Evolutionary conservation across 2,888 invertebrate species (phyloP), one percentile per base, ranked within the genome.

Genomic region (Leptopilina drosophilae): DNA sequence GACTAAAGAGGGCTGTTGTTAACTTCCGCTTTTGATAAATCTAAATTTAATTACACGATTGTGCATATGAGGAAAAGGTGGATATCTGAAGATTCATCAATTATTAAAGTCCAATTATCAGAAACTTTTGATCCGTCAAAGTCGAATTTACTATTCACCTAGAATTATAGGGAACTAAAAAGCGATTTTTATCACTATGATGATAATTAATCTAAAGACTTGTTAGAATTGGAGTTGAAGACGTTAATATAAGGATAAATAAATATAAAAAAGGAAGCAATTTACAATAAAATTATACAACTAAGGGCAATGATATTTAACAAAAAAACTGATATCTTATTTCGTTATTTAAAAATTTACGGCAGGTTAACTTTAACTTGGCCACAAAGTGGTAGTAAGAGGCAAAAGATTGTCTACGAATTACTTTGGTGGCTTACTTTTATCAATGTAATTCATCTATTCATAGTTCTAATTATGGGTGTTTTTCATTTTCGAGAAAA

Each of bases 291-390:
- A 53, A 49, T 6, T 6, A 33, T 33, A 33, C 33, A 4, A 33
- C 4, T 33, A 33, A 20, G 14, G 20, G 49, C 5, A 69, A 69
- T 69, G 49, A 69, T 15, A 53, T 2, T 12, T 3, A 15, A 69
- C 1, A 69, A 53, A 5, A 69, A 49, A 69, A 6, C 20, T 7
- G 20, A 20, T 12, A 2, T 69, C 26, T 49, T 26, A 14, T 26
- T 69, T 53, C 49, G 26, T 14, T 12, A 4, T 14, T 69, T 83
- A n/a, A 65, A 78, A 77, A 59, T 81, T 40, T 83, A 82, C n/a
- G 88, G 87, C 46, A 84, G 69, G 76, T 64, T 87, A 1, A 85
- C 82, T 2, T 83, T 84, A 4, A 87, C 86, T 14, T 88, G 88
- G 87, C 88, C 89, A n/a, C 80, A 80, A 0, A 78, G 53, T 0